Evolutionary conservation across 2,113 vertebrate species (phyloP).

Genomic region (Machaerirhynchus nigripectus): DNA sequence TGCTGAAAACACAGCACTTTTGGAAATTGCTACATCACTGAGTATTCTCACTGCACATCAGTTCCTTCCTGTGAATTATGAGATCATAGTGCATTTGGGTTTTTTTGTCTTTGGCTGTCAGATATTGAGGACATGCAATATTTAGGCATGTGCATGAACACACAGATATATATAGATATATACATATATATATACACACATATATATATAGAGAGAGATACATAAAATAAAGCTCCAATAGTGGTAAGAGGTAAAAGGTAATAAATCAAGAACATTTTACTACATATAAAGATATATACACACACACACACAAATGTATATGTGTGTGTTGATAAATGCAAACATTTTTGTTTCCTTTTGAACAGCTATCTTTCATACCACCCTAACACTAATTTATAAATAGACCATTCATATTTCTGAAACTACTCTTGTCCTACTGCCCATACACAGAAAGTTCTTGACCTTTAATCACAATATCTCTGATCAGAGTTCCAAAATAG

Average conservation of each 20-base stretch:
- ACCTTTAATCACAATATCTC: background rate
- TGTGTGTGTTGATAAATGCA: background rate
- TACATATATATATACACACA: background rate
- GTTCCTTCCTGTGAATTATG: background rate
- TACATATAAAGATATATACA: background rate
- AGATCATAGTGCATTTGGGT: background rate
- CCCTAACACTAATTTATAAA: background rate
- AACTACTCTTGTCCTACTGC: background rate
- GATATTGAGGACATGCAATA: background rate
- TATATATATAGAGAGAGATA: accelerated
- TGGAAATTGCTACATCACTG: background rate
- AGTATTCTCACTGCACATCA: background rate
- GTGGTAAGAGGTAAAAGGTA: background rate
- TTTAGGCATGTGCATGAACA: accelerated
- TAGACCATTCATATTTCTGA: background rate
- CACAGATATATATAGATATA: background rate
- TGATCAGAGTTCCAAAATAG: background rate
- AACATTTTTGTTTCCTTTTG: background rate
- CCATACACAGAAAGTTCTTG: background rate
- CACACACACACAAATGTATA: accelerated
- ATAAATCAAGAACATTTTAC: background rate
- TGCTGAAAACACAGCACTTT: background rate
- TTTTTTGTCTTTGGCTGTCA: background rate
- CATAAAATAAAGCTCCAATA: background rate
- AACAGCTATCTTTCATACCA: background rate